Conservation (phyloP, 1,140 invertebrate species). For the Nebria ingens region DNA sequence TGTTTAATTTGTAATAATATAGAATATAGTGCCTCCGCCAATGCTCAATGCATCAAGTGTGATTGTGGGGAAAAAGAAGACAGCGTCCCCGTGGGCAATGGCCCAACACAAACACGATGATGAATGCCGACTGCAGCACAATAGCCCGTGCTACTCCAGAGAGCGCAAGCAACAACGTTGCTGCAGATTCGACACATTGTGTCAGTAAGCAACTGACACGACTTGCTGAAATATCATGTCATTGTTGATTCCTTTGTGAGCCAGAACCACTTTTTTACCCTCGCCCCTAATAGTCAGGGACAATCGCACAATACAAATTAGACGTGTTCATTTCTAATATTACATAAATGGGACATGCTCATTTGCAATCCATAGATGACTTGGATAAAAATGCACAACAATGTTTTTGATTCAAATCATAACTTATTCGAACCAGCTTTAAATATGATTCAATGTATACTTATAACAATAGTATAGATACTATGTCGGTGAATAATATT, state of each 20-base stretch:
- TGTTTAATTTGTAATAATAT: too few relatives aligned
- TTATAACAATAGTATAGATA: too few relatives aligned
- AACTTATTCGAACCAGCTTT: too few relatives aligned
- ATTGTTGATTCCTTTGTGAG: background rate
- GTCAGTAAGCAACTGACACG: constrained; percentile 5
- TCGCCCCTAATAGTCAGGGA: background rate
- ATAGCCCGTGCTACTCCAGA: constrained; percentile 14
- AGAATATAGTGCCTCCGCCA: too few relatives aligned
- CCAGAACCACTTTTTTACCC: constrained; percentile 8
- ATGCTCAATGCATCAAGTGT: too few relatives aligned
- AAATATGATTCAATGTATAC: too few relatives aligned
- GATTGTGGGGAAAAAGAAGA: too few relatives aligned
- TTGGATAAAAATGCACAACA: too few relatives aligned
- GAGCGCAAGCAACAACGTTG: constrained; percentile 19
- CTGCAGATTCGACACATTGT: constrained; percentile 21
- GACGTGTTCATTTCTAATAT: background rate
- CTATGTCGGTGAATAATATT: background rate
- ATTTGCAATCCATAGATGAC: too few relatives aligned
- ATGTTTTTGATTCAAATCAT: too few relatives aligned
- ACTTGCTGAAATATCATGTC: constrained; percentile 17
- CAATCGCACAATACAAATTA: background rate
- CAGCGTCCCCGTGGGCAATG: constrained; percentile 19
- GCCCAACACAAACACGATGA: constrained; percentile 23
- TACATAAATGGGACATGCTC: background rate
- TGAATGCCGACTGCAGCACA: constrained; percentile 21